Base-by-base conservation (phyloP, 2,888 invertebrate genomes). In the Andricus quercusramuli region DNA sequence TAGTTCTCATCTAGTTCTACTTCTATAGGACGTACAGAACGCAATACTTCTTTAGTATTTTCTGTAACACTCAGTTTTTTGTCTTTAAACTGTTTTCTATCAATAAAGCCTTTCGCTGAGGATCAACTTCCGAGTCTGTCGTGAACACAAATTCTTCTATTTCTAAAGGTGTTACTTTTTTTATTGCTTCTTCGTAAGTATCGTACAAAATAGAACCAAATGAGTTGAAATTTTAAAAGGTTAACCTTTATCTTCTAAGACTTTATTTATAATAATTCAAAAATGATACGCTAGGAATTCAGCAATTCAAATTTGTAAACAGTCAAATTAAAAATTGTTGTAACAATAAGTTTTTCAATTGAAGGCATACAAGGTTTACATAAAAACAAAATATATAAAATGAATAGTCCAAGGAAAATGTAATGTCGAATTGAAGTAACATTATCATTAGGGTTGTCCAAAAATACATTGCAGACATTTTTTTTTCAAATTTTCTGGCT, bases 111-210 rank as follows among this genome's bases (percentile, higher is more conserved):
- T 66, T 41, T 66, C 5, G 6, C n/a, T 66, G 67, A 37, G 32
- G 32, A 8, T 32, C 32, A 32, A 32, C 6, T 32, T 32, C 32
- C 32, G 32, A 32, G 32, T 32, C 32, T 32, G 13, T 8, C 13
- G 67, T 32, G 22, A 66, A 66, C 6, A 66, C 67, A 66, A 66
- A 66, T 41, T 66, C 32, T 66, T 66, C 67, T 8, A 37, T 66
- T 37, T 66, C 41, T 32, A 66, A 66, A 20, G n/a, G 67, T 13
- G 32, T 29, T n/a, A 66, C 6, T 32, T 41, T 32, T 22, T 66
- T 66, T 20, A 66, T 41, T 15, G 67, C 67, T n/a, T 66, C 29
- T 20, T 66, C 41, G 41, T 66, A 66, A 32, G 32, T 37, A 20
- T 41, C 67, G 32, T n/a, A 66, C 22, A 37, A 8, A 29, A 66